Conservation (phyloP, 2,888 invertebrate genomes). For the Eudemis profundana region DNA sequence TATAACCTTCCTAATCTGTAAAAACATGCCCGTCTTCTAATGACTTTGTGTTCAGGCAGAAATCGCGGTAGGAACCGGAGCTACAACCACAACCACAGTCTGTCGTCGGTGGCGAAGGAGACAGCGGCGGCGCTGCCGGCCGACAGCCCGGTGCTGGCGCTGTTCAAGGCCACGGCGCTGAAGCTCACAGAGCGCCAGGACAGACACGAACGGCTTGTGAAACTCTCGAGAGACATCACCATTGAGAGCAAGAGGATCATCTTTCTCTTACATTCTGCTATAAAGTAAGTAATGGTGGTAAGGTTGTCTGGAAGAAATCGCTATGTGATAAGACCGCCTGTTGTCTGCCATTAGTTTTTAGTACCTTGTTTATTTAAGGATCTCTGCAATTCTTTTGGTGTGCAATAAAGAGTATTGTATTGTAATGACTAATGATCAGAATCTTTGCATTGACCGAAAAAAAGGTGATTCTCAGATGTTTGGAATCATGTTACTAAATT, state of each 20-base stretch:
- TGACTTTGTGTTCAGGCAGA: conserved; percentile 55
- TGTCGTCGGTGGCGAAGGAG: conserved; percentile 68
- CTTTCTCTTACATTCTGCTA: conserved; percentile 91
- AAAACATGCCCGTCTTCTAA: neutral
- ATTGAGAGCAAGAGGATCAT: conserved; percentile 96
- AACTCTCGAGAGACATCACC: conserved; percentile 92
- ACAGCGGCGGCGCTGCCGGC: conserved; percentile 62
- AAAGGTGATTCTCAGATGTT: too few relatives aligned
- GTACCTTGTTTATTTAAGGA: too few relatives aligned
- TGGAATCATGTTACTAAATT: too few relatives aligned
- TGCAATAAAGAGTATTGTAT: too few relatives aligned
- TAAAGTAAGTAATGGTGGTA: conserved; percentile 79
- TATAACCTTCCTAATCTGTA: neutral
- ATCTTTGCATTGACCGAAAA: too few relatives aligned
- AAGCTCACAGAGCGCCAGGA: conserved; percentile 93
- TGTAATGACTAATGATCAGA: too few relatives aligned
- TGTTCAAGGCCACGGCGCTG: conserved; percentile 87
- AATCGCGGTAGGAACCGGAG: conserved; percentile 60
- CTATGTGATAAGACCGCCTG: too few relatives aligned
- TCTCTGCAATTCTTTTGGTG: too few relatives aligned
- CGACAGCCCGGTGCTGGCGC: conserved; percentile 83
- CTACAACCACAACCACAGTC: conserved; percentile 56
- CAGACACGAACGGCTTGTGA: conserved; percentile 92
- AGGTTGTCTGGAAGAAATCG: too few relatives aligned
- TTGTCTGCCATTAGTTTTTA: too few relatives aligned